Evolutionary conservation across 2,888 invertebrate genomes (phyloP).

Genomic region (Ennomos erosarius): DNA sequence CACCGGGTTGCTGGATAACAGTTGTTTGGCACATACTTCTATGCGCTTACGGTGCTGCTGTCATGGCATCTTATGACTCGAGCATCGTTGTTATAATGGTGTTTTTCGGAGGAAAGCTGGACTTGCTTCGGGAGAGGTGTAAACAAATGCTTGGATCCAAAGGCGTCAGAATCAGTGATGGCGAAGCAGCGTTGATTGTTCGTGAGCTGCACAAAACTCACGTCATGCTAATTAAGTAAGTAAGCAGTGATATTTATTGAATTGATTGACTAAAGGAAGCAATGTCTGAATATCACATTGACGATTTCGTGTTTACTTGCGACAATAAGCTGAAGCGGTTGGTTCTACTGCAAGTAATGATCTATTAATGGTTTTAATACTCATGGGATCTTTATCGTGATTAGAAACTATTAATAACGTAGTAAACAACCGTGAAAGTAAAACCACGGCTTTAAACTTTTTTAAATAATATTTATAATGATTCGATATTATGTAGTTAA

Average conservation of each 20-base stretch:
- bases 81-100: conserved; percentile 65
- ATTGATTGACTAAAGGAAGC: too few relatives aligned
- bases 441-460: too few relatives aligned
- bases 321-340: too few relatives aligned
- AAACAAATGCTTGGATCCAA: conserved; percentile 56
- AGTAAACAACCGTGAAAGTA: too few relatives aligned
- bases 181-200: conserved; percentile 47
- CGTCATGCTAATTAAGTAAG: conserved; percentile 66
- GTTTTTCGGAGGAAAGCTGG: conserved; percentile 71
- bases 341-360: too few relatives aligned
- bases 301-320: too few relatives aligned
- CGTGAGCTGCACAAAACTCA: conserved; percentile 62
- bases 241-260: conserved; percentile 6
- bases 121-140: conserved; percentile 66
- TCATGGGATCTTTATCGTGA: too few relatives aligned
- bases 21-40: conserved; percentile 60
- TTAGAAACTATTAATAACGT: too few relatives aligned
- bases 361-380: too few relatives aligned
- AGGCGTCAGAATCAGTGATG: conserved; percentile 43
- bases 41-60: conserved; percentile 61
- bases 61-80: conserved; percentile 67
- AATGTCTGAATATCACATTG: too few relatives aligned
- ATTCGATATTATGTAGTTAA: too few relatives aligned
- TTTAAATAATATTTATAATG: too few relatives aligned
- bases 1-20: conserved; percentile 69